Base-by-base conservation (phyloP, 2,888 invertebrate genomes). In the Nomada ferruginata region DNA sequence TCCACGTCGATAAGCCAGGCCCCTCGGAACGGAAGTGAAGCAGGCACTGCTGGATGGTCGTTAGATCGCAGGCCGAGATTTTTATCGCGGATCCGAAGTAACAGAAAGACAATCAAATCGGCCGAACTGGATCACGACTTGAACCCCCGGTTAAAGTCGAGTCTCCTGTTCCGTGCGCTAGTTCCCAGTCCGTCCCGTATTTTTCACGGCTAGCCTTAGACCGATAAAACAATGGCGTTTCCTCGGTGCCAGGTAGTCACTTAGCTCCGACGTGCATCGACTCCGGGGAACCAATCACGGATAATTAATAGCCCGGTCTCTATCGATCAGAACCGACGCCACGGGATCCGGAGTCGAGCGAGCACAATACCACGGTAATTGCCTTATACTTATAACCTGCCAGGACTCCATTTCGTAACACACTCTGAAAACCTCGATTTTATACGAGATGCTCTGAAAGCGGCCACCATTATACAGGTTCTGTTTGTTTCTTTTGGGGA, bases 291-390 rank as follows among this genome's bases (percentile, higher is more conserved):
- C 86, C 89, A 89, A 91, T 91, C 89, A 87, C 85, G 85, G 88
- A 89, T 91, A 90, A 91, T 91, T 91, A 91, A 91, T 91, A 90
- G 89, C 90, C 87, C 84, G 88, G 86, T 86, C 90, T 84, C 85
- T 83, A 85, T 89, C 89, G 90, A 90, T 89, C 87, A 77, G 85
- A 79, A 55, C 71, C 71, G 76, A 84, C 85, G 57, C 83, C 85
- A 85, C 76, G 79, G 70, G 83, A 85, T 82, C 81, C 79, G 55
- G 63, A 61, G 78, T 74, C 78, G 79, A 77, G 79, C 79, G 73
- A 69, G 81, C 81, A 90, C 89, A 88, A 89, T 89, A 83, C 83
- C 78, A 77, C 76, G 84, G 84, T 90, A 90, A 90, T 90, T 90
- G 89, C 87, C 88, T 90, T 84, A 85, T 87, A 89, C 88, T 90